Evolutionary conservation across 2,113 vertebrate species (phyloP).

Genomic region (Ameiurus melas): DNA sequence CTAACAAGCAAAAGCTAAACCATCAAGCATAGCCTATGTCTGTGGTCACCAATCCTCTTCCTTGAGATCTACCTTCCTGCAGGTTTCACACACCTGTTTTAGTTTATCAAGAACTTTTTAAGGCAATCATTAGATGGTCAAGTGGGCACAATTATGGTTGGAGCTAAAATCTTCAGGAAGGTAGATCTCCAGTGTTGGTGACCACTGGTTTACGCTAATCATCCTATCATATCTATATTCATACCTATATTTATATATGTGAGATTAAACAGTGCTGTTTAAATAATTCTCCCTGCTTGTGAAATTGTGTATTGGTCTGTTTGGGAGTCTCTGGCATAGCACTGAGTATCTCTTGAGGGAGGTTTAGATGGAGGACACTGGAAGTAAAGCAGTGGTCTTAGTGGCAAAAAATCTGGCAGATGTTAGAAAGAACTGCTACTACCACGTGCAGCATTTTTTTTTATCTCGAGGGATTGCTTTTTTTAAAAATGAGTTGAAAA

Average conservation of each 20-base stretch:
- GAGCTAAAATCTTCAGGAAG: too few relatives aligned
- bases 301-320: neutral
- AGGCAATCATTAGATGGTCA: too few relatives aligned
- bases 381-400: neutral
- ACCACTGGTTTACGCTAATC: neutral
- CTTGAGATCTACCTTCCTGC: too few relatives aligned
- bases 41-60: too few relatives aligned
- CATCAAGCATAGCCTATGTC: neutral
- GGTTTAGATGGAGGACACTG: neutral
- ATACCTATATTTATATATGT: neutral
- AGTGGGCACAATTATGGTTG: too few relatives aligned
- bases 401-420: neutral
- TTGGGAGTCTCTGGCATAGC: neutral
- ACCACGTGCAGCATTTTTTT: neutral
- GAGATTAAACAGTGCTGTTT: too few relatives aligned
- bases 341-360: neutral
- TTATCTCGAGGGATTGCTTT: conserved; percentile 17
- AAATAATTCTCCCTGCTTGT: neutral
- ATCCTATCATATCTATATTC: neutral
- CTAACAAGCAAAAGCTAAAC: neutral
- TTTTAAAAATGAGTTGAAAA: conserved; percentile 1
- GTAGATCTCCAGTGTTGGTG: too few relatives aligned
- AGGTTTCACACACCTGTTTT: too few relatives aligned
- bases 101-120: too few relatives aligned
- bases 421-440: neutral